These are phyloP conservation scores for Acronicta aceris DNA, from an alignment of 2,888 invertebrate genomes.

Conservation along the genomic window DNA sequence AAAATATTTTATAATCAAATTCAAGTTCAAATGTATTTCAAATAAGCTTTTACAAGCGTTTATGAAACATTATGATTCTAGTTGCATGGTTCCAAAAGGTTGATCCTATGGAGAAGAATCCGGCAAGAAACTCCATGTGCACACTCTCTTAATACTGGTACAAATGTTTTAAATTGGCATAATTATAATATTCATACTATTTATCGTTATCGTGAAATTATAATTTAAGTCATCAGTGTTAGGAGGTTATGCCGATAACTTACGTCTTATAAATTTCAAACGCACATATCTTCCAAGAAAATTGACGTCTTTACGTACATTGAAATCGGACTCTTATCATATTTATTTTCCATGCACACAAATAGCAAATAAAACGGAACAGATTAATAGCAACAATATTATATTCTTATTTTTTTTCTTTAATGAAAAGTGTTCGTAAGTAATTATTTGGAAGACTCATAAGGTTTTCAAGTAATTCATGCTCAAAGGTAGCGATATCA, in stretches of 20 bases:
- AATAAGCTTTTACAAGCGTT: too few species aligned
- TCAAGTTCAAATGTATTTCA: too few species aligned
- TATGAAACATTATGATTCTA: too few species aligned
- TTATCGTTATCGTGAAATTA: slow-evolving; percentile 30
- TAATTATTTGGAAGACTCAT: too few species aligned
- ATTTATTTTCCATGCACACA: slow-evolving; percentile 41
- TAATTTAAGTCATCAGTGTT: slow-evolving; percentile 52
- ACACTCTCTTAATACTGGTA: too few species aligned
- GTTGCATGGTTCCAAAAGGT: too few species aligned
- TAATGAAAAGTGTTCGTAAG: too few species aligned
- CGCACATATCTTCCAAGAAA: slow-evolving; percentile 35
- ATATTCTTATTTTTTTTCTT: background rate
- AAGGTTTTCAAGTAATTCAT: background rate
- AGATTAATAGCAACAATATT: slow-evolving; percentile 3
- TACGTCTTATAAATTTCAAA: slow-evolving; percentile 33
- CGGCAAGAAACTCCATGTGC: too few species aligned
- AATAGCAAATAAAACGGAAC: slow-evolving; percentile 25
- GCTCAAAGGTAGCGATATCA: background rate
- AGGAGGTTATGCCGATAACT: slow-evolving; percentile 54
- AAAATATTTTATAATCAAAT: too few species aligned
- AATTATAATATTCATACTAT: slow-evolving; percentile 17
- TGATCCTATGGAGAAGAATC: too few species aligned
- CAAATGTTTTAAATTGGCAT: slow-evolving; percentile 10
- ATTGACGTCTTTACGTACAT: slow-evolving; percentile 47
- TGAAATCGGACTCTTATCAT: slow-evolving; percentile 43